Conservation (phyloP, 2,797 vertebrate genomes). For the Acrossocheilus fasciatus region DNA sequence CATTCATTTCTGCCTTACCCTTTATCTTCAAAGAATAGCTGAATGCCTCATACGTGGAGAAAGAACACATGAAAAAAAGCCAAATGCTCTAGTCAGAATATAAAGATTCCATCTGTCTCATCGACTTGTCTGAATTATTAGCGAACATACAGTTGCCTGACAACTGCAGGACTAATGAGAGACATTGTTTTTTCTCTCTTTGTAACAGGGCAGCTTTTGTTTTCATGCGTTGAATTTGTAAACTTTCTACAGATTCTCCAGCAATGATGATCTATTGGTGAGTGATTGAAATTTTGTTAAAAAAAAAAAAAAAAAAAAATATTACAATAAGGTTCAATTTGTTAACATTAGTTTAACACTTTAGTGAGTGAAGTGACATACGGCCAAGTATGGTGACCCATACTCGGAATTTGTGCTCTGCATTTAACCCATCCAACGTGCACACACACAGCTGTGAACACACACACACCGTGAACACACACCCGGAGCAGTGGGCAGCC, state of each 20-base stretch:
- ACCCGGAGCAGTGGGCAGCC: no score
- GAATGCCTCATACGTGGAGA: neutral
- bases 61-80: slow-evolving; percentile 18
- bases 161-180: slow-evolving; percentile 69
- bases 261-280: neutral
- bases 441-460: no score
- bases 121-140: slow-evolving; percentile 61
- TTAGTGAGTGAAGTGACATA: no score
- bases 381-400: no score
- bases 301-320: no score
- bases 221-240: neutral
- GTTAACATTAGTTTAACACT: no score
- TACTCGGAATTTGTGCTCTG: no score
- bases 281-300: neutral
- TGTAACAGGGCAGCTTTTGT: slow-evolving; percentile 48
- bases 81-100: slow-evolving; percentile 12
- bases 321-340: neutral
- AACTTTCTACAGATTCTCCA: neutral
- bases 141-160: slow-evolving; percentile 57
- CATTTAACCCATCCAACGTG: no score
- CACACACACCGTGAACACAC: no score
- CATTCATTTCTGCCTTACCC: neutral
- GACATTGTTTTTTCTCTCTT: slow-evolving; percentile 60
- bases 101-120: slow-evolving; percentile 67
- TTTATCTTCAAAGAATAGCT: slow-evolving; percentile 12